Percentiles rank a stretch among this genome's conserved stretches.
phyloP scores from a whole-genome alignment of 1,140 invertebrate species.

The Melanaphis sacchari region DNA sequence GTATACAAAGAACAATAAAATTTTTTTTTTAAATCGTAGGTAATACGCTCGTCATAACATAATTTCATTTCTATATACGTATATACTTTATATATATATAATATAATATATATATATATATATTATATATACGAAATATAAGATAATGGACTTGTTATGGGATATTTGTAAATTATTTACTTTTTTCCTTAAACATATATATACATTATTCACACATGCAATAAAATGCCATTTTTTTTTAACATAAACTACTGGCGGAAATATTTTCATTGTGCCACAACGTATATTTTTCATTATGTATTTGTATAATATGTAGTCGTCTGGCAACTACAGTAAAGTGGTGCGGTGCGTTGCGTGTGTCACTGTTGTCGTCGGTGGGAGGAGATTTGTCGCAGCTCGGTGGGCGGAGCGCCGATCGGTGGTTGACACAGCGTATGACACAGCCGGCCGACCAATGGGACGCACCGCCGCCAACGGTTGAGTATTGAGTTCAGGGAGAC shows the following conservation, averaged over 20 bases:
- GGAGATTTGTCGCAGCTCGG: slow-evolving; percentile 15
- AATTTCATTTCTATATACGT: background rate
- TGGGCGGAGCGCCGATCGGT: slow-evolving; percentile 8
- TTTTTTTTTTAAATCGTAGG: background rate
- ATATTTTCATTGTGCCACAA: background rate
- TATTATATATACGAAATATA: background rate
- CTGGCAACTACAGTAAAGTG: background rate
- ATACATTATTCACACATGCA: no score
- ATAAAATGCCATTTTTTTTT: background rate
- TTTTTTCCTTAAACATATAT: background rate
- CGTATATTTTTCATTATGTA: background rate
- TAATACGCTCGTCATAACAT: background rate
- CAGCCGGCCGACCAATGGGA: background rate
- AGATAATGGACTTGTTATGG: background rate
- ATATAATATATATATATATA: no score
- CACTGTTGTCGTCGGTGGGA: slow-evolving; percentile 17
- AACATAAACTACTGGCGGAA: no score
- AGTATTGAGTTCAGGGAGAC: background rate
- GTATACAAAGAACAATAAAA: background rate
- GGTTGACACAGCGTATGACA: slow-evolving; percentile 35
- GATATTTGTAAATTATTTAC: background rate
- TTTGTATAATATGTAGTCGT: background rate
- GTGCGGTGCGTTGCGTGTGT: background rate
- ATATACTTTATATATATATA: background rate
- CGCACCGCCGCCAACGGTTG: no score